Conservation (phyloP, 2,797 vertebrate genomes). For the Ispidina picta region DNA sequence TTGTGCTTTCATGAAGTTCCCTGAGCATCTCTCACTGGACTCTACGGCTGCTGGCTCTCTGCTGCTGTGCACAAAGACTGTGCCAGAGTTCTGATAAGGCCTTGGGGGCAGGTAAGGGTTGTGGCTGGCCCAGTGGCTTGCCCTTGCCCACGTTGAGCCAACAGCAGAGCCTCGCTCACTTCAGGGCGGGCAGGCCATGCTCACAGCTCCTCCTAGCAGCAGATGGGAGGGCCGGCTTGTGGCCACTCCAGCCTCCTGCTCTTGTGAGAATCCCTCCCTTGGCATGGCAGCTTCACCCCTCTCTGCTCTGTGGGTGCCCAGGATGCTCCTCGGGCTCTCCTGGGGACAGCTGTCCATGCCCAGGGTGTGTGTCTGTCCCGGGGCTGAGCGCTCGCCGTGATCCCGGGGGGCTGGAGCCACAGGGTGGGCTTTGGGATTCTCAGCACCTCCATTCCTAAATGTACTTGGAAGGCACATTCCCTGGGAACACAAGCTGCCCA, state of each 20-base stretch:
- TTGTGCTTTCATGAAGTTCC: conserved; percentile 16
- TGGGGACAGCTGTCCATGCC: too few species aligned
- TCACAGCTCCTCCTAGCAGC: neutral
- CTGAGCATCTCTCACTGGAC: neutral
- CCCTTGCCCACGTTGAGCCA: conserved; percentile 43
- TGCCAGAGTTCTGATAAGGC: conserved; percentile 9
- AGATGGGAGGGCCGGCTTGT: conserved; percentile 40
- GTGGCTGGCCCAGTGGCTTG: neutral
- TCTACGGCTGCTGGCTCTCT: neutral
- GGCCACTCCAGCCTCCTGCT: conserved; percentile 43
- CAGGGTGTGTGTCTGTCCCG: neutral
- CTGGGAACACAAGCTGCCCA: conserved; percentile 72
- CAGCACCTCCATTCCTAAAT: conserved; percentile 65
- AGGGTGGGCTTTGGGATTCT: conserved; percentile 41
- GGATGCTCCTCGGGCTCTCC: conserved; percentile 49
- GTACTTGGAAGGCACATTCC: conserved; percentile 49
- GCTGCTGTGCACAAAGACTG: neutral
- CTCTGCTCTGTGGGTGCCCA: conserved; percentile 32
- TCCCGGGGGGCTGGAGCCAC: conserved; percentile 42
- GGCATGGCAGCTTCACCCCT: conserved; percentile 38
- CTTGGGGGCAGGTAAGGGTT: neutral
- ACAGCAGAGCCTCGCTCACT: neutral
- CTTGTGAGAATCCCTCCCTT: conserved; percentile 5
- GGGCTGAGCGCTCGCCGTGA: conserved; percentile 6
- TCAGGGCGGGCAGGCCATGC: neutral